phyloP scores from a whole-genome alignment of 1,140 invertebrate species.

The Muscidifurax raptorellus region DNA sequence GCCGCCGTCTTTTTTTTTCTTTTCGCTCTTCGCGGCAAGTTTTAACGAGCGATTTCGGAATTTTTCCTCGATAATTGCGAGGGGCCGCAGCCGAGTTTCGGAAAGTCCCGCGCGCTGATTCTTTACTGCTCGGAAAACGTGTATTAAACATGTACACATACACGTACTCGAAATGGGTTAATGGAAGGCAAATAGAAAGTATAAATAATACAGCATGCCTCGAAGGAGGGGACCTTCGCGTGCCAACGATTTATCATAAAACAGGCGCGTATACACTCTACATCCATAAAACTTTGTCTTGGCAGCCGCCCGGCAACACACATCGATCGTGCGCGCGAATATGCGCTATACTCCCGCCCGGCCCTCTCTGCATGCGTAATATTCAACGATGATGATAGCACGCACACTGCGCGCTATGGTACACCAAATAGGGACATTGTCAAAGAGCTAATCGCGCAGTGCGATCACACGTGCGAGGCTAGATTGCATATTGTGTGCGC shows the following conservation, averaged over 20 bases:
- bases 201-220: no score
- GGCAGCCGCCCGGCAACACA: no score
- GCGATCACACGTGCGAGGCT: neutral
- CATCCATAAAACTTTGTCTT: no score
- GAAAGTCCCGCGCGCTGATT: no score
- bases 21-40: no score
- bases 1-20: no score
- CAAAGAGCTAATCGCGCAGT: neutral
- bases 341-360: no score
- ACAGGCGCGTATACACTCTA: no score
- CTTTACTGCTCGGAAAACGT: no score
- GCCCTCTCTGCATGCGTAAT: neutral
- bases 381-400: neutral
- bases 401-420: neutral
- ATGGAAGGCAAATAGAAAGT: neutral
- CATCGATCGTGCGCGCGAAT: no score
- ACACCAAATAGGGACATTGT: neutral
- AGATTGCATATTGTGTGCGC: neutral
- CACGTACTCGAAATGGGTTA: slow-evolving; percentile 5
- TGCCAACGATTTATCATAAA: neutral
- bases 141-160: no score
- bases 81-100: neutral
- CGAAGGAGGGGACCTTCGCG: neutral
- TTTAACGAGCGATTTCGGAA: no score
- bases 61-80: neutral